phyloP scores from a whole-genome alignment of 35 echinoderm and acorn worm genomes.

The Anneissia japonica region DNA sequence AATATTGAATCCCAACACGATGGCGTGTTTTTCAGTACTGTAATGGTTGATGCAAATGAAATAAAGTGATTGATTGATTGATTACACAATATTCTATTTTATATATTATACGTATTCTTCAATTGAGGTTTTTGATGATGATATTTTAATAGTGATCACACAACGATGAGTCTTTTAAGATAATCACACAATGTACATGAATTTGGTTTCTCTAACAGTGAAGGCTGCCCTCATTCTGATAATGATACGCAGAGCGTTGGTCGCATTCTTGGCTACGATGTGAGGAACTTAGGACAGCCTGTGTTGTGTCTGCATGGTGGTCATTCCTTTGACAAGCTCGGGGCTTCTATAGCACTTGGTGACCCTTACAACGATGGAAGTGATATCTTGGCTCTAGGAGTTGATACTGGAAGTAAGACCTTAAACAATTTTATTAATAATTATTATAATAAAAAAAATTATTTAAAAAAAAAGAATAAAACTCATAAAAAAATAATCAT shows the following conservation, averaged over 20 bases:
- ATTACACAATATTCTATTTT: too few species aligned
- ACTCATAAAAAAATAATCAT: too few species aligned
- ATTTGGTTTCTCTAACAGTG: neutral
- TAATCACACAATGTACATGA: neutral
- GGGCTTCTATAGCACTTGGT: slow-evolving; percentile 24
- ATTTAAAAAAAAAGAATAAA: neutral
- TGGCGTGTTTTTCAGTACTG: too few species aligned
- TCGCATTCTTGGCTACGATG: neutral
- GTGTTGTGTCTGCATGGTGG: slow-evolving; percentile 5
- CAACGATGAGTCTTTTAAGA: too few species aligned
- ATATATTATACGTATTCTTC: too few species aligned
- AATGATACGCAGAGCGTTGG: slow-evolving; percentile 59
- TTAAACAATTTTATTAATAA: neutral
- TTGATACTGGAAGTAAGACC: slow-evolving; percentile 41
- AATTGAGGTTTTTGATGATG: too few species aligned
- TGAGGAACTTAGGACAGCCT: neutral
- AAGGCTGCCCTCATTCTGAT: slow-evolving; percentile 24
- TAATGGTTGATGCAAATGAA: too few species aligned
- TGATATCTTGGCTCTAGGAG: slow-evolving; percentile 34
- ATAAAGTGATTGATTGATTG: too few species aligned
- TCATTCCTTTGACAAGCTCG: slow-evolving; percentile 38
- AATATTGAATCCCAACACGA: too few species aligned
- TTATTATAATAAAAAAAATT: neutral
- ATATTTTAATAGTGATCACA: too few species aligned
- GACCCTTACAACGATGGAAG: slow-evolving; percentile 33